Percentiles rank a stretch among this genome's conserved stretches.
Evolutionary conservation across 2,888 invertebrate genomes (phyloP).

Genomic region (Eustalomyia histrio): DNA sequence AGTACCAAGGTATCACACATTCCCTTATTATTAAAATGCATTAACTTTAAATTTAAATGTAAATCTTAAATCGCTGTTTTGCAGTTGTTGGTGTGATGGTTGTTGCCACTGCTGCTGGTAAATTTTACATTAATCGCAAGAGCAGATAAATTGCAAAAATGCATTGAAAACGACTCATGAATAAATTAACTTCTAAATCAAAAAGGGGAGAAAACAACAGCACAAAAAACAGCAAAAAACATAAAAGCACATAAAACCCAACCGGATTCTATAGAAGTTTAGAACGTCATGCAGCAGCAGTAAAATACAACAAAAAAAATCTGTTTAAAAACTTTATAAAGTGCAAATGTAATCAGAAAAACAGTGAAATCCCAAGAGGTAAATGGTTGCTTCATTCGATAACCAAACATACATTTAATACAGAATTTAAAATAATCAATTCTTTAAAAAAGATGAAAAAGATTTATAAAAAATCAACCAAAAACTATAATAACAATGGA

Average conservation of each 20-base stretch:
- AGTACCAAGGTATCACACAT: too few relatives aligned
- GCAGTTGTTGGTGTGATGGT: not conserved
- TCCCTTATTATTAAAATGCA: slow-evolving; percentile 37
- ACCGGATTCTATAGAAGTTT: slow-evolving; percentile 41
- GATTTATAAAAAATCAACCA: too few relatives aligned
- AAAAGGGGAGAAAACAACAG: slow-evolving; percentile 26
- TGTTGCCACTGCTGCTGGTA: not conserved
- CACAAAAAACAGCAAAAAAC: not conserved
- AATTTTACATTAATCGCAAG: slow-evolving; percentile 52
- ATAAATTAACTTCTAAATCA: slow-evolving; percentile 60
- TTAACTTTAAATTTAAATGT: slow-evolving; percentile 49
- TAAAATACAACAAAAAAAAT: not conserved
- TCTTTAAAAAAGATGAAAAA: not conserved
- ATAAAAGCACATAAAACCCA: not conserved
- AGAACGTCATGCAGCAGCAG: not conserved
- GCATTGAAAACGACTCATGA: slow-evolving; percentile 59
- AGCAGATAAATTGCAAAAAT: slow-evolving; percentile 53
- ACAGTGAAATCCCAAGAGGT: slow-evolving; percentile 43
- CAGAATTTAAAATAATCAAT: slow-evolving; percentile 19
- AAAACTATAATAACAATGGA: too few relatives aligned
- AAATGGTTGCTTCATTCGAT: slow-evolving; percentile 34
- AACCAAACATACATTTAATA: slow-evolving; percentile 17
- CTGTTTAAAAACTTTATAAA: slow-evolving; percentile 5
- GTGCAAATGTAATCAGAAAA: slow-evolving; percentile 33
- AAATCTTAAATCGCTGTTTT: slow-evolving; percentile 26